Conservation (phyloP, 2,113 vertebrate species). For the Smithornis capensis region DNA sequence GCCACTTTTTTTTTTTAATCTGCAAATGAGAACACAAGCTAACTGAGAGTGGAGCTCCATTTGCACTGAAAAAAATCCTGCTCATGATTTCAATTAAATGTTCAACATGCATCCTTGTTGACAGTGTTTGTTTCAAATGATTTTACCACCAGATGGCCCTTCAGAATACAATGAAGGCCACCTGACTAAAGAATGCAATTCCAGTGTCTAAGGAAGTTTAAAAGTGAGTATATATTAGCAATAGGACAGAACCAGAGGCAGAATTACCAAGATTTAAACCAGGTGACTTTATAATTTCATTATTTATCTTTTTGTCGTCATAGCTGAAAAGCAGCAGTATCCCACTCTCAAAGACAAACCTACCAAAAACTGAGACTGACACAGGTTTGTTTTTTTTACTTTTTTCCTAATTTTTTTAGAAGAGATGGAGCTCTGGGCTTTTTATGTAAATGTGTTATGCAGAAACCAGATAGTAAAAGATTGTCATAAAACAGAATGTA, state of each 20-base stretch:
- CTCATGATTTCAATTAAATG: conserved; percentile 38
- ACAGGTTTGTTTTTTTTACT: neutral
- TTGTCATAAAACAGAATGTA: neutral
- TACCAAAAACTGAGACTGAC: neutral
- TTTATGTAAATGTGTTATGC: neutral
- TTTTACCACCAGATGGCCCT: conserved; percentile 49
- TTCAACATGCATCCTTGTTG: conserved; percentile 26
- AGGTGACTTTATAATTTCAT: neutral
- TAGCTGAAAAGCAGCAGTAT: neutral
- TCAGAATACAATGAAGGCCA: conserved; percentile 38
- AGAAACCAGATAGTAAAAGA: neutral
- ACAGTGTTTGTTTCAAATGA: conserved; percentile 44
- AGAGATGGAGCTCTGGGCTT: neutral
- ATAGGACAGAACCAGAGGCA: neutral
- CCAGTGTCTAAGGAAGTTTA: neutral
- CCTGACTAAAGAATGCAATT: conserved; percentile 44
- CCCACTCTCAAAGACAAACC: neutral
- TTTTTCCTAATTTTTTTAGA: neutral
- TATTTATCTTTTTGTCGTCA: neutral
- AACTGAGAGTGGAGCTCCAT: neutral
- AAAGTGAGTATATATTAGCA: neutral
- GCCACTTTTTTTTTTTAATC: neutral
- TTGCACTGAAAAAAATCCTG: neutral
- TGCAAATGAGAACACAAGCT: neutral
- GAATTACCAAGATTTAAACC: neutral